phyloP scores from a whole-genome alignment of 1,140 invertebrate genomes.

The Phymastichus coffea region DNA sequence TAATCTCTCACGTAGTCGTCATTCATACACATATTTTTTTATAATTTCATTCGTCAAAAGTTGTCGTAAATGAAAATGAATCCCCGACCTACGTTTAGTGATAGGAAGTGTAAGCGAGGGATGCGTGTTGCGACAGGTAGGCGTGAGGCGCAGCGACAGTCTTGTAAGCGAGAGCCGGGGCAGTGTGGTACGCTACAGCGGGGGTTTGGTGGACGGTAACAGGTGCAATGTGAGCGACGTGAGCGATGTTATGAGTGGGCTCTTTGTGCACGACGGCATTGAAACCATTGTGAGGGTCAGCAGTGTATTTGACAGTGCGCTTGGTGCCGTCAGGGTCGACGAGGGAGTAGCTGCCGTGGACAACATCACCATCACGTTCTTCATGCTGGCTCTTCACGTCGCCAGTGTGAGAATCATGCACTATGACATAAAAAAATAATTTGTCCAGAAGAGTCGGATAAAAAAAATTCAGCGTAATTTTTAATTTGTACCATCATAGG shows the following conservation, averaged over 20 bases:
- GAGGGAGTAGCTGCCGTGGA: conserved; percentile 60
- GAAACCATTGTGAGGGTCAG: conserved; percentile 55
- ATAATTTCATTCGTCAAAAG: no score
- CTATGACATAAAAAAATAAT: no score
- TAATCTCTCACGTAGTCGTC: no score
- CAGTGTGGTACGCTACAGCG: conserved; percentile 18
- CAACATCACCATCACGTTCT: conserved; percentile 58
- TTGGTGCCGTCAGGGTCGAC: conserved; percentile 43
- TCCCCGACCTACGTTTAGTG: no score
- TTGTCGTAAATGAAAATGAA: no score
- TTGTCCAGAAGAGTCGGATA: no score
- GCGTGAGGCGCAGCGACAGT: not conserved
- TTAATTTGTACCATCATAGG: conserved; percentile 58
- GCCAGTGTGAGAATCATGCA: conserved; percentile 58
- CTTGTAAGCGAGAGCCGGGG: not conserved
- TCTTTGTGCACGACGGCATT: conserved; percentile 62
- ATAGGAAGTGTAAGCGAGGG: no score
- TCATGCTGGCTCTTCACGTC: conserved; percentile 59
- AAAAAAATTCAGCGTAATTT: no score
- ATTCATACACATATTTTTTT: no score
- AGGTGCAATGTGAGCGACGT: conserved; percentile 21
- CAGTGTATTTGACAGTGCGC: conserved; percentile 40
- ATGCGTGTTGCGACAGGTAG: no score
- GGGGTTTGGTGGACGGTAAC: conserved; percentile 20
- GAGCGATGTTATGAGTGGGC: conserved; percentile 35